phyloP scores from a whole-genome alignment of 2,113 vertebrate genomes.

The Edolisoma coerulescens region DNA sequence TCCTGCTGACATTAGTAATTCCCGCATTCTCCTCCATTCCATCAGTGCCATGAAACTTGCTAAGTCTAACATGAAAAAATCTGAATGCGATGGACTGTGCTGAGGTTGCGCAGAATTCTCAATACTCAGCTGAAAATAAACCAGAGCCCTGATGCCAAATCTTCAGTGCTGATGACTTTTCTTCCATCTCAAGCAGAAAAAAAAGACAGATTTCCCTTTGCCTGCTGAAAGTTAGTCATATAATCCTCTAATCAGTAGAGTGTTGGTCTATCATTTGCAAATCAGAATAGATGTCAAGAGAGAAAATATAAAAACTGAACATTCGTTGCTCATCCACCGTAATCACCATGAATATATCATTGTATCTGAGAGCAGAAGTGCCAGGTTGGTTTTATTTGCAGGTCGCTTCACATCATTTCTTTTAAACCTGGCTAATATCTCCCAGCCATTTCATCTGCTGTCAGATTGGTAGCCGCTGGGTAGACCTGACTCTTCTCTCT shows the following conservation, averaged over 20 bases:
- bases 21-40: neutral
- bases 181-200: conserved; percentile 14
- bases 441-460: neutral
- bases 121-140: conserved; percentile 52
- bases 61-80: conserved; percentile 15
- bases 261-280: conserved; percentile 35
- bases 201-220: conserved; percentile 36
- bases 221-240: conserved; percentile 30
- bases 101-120: conserved; percentile 45
- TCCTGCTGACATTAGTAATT: conserved; percentile 24
- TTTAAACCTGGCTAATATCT: neutral
- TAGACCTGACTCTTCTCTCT: neutral
- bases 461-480: neutral
- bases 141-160: conserved; percentile 1
- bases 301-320: conserved; percentile 17
- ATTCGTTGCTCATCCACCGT: neutral
- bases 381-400: conserved; percentile 2
- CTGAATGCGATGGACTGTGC: conserved; percentile 4
- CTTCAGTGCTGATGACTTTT: conserved; percentile 23
- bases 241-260: conserved; percentile 36
- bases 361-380: neutral
- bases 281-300: conserved; percentile 45
- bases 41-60: conserved; percentile 1
- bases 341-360: neutral
- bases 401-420: neutral